These are phyloP conservation scores for Gallinago undulata DNA, from an alignment of 2,113 vertebrate species.

Conservation along the genomic window DNA sequence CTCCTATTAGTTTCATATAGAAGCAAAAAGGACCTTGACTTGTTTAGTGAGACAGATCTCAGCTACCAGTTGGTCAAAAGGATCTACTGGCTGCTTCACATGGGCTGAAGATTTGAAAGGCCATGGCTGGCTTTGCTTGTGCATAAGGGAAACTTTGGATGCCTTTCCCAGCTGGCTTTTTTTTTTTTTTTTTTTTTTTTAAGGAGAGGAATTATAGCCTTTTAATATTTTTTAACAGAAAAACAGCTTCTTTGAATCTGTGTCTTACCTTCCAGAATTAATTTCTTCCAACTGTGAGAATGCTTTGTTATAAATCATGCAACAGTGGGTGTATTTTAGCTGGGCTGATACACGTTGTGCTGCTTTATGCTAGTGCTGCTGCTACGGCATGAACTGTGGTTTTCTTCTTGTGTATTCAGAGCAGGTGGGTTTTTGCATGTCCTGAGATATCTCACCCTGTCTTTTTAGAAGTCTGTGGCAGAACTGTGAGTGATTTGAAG, in stretches of 20 bases:
- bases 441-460: not conserved
- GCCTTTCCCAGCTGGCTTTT: not conserved
- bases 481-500: conserved; percentile 23
- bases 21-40: not conserved
- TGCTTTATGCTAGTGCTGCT: not conserved
- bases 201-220: not conserved
- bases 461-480: not conserved
- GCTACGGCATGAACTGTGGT: not conserved
- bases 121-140: not conserved
- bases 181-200: not conserved
- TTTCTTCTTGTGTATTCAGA: not conserved
- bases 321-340: not conserved
- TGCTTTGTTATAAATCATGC: not conserved
- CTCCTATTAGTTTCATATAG: not conserved
- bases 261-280: not conserved
- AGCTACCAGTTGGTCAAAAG: not conserved
- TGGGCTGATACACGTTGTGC: not conserved
- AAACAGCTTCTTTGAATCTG: not conserved
- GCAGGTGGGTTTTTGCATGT: not conserved
- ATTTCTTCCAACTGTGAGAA: not conserved
- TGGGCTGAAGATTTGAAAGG: not conserved
- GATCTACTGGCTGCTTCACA: not conserved
- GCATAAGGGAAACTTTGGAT: not conserved
- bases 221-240: not conserved
- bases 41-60: not conserved